Base-by-base conservation (phyloP, 2,113 vertebrate species). In the Cranoglanis bouderius region DNA sequence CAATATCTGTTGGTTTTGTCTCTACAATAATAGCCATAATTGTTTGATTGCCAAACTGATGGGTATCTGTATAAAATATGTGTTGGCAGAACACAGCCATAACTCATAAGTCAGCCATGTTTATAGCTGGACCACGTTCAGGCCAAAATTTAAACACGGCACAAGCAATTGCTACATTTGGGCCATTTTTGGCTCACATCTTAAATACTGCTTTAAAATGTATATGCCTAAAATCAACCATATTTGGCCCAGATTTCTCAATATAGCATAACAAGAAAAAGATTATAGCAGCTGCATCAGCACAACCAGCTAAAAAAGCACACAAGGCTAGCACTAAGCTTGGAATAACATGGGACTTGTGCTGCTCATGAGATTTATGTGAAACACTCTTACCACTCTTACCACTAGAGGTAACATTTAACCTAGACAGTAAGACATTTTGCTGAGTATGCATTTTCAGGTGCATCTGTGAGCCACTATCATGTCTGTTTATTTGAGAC, bases 391-490 rank as follows among this genome's bases (percentile, higher is more conserved):
- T 46, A 46, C 46, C 7, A 46, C 35, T 0, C 1, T n/a, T n/a
- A n/a, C n/a, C n/a, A n/a, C n/a, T 14, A 14, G 12, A 67, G 26
- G 57, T 84, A 72, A 53, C 63, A 70, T 61, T 59, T 26, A 82
- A 24, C 83, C 43, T 29, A 1, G 21, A 35, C n/a, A 24, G n/a
- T 6, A 46, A 13, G 49, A 35, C 63, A 70, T 61, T 77, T 86
- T 86, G 70, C 51, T 77, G 35, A 55, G 53, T 61, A 19, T 35
- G 75, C 35, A 89, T 49, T 77, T 77, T 19, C 12, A 75, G 29
- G 35, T 75, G 77, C 61, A 40, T 72, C 12, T 82, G 74, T 53
- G 35, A 38, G 16, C 53, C 4, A 24, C 29, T 49, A 80, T 24
- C 84, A 59, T 4, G 53, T 61, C 55, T 40, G 53, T 59, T 18